phyloP scores from a whole-genome alignment of 64 coral and sea anemone species.

The Stichodactyla helianthus region DNA sequence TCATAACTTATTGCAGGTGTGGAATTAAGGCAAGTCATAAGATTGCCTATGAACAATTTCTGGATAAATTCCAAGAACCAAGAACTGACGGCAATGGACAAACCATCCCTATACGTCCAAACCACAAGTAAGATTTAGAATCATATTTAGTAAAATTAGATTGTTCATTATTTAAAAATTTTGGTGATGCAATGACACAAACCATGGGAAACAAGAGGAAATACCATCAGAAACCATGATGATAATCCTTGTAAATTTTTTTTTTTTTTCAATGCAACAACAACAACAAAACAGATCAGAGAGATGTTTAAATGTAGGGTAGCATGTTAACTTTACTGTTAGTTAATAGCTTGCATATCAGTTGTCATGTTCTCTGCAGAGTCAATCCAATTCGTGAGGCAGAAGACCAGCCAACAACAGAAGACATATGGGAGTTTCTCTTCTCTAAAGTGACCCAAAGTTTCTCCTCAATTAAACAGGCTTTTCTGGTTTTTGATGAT shows the following conservation, averaged over 20 bases:
- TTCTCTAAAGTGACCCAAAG: constrained; percentile 71
- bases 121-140: constrained; percentile 57
- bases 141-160: not conserved
- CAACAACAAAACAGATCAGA: too few relatives aligned
- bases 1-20: constrained; percentile 50
- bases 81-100: constrained; percentile 59
- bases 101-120: constrained; percentile 73
- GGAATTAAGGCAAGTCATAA: constrained; percentile 87
- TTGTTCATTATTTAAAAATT: too few relatives aligned
- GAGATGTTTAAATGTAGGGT: too few relatives aligned
- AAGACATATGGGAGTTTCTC: constrained; percentile 89
- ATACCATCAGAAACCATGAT: too few relatives aligned
- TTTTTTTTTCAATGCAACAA: too few relatives aligned
- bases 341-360: too few relatives aligned
- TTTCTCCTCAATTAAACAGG: constrained; percentile 87
- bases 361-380: constrained; percentile 13
- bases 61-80: constrained; percentile 83
- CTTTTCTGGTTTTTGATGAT: constrained; percentile 98
- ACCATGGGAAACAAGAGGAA: too few relatives aligned
- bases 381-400: constrained; percentile 86
- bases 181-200: too few relatives aligned
- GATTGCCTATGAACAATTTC: constrained; percentile 87
- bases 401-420: constrained; percentile 56
- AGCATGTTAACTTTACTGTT: too few relatives aligned
- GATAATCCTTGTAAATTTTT: too few relatives aligned